Conservation (phyloP, 2,113 vertebrate species). For the Dicaeum eximium region DNA sequence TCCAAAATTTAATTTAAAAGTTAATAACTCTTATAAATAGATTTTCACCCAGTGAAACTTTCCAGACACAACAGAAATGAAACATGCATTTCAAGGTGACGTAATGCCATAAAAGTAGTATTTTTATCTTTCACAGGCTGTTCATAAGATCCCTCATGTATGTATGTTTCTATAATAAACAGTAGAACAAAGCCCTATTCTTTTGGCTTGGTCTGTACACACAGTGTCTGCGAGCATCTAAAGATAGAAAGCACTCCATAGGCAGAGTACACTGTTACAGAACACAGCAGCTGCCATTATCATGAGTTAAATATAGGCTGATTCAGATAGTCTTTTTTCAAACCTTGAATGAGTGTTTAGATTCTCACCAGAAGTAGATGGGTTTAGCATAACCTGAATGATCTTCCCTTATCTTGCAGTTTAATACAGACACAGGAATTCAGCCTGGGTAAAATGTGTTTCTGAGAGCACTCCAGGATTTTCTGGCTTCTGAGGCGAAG, state of each 20-base stretch:
- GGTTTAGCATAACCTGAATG: background rate
- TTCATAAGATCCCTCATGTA: background rate
- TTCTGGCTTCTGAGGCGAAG: background rate
- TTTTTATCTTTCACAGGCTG: background rate
- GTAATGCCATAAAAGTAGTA: background rate
- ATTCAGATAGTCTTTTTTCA: background rate
- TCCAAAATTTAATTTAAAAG: background rate
- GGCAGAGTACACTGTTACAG: background rate
- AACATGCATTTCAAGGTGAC: background rate
- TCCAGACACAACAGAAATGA: background rate
- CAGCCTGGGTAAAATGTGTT: background rate
- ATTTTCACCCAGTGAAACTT: background rate
- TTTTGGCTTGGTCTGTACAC: background rate
- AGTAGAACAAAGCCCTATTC: background rate
- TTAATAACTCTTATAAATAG: background rate
- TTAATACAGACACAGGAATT: background rate
- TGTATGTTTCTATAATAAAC: background rate
- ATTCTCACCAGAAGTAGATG: background rate
- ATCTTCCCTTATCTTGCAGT: background rate
- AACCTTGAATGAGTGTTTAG: background rate
- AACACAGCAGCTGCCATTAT: background rate
- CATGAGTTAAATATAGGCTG: constrained; percentile 30
- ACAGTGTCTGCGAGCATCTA: background rate
- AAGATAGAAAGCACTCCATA: constrained; percentile 36
- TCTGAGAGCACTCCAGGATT: background rate